phyloP scores from a whole-genome alignment of 2,113 vertebrate genomes.

The Lepidothrix coronata region DNA sequence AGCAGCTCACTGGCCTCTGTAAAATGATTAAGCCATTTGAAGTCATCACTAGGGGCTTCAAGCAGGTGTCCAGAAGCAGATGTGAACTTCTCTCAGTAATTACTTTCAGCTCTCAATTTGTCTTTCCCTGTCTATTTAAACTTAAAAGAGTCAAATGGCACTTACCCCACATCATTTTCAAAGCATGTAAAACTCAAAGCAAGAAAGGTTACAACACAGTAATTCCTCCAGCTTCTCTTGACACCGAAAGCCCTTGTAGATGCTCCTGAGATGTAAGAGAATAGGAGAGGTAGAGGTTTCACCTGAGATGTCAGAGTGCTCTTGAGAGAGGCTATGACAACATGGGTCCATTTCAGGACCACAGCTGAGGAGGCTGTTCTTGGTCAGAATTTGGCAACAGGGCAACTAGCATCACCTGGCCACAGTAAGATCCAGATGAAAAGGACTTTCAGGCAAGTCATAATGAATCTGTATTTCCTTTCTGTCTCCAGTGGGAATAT shows the following conservation, averaged over 20 bases:
- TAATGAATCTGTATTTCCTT: neutral
- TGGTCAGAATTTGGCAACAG: neutral
- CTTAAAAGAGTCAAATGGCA: constrained; percentile 52
- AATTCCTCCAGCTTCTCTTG: neutral
- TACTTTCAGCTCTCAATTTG: constrained; percentile 52
- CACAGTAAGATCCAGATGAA: neutral
- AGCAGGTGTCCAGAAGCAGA: constrained; percentile 37
- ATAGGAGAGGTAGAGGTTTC: neutral
- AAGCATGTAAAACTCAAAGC: constrained; percentile 22
- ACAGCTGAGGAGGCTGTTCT: neutral
- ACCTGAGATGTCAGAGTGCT: neutral
- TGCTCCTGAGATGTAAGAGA: constrained; percentile 5
- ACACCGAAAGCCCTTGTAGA: neutral
- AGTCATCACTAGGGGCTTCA: neutral
- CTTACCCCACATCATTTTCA: constrained; percentile 9
- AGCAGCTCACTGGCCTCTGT: neutral
- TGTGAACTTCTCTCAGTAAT: constrained; percentile 45
- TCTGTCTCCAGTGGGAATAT: neutral
- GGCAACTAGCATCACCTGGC: neutral
- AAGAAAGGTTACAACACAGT: constrained; percentile 44
- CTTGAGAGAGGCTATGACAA: neutral
- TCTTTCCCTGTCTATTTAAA: constrained; percentile 57
- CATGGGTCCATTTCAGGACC: neutral
- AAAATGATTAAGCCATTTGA: constrained; percentile 12
- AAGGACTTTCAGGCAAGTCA: neutral